Evolutionary conservation across 2,797 vertebrate species (phyloP), one percentile per base, ranked within the genome.

Genomic region (Sebastes wilsoni): DNA sequence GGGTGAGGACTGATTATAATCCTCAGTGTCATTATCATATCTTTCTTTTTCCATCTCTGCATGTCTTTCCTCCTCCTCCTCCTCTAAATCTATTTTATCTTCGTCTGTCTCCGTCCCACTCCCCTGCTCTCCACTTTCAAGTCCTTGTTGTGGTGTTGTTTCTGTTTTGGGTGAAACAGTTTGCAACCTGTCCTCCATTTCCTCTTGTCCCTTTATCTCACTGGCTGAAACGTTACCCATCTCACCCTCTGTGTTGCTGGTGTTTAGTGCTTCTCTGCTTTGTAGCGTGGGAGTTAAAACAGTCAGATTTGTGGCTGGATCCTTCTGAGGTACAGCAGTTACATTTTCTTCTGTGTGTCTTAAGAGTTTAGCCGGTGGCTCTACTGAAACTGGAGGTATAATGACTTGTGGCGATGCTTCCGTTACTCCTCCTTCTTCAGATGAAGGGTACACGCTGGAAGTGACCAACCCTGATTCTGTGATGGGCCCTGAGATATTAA

Each of bases 1-100:
- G 32, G 72, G 59, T 58, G 79, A 83, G 25, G 77, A 25, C 38
- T 64, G 66, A 78, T 75, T 58, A 25, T 67, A 22, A 36, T 70
- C 66, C 58, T 78, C 72, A 58, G 23, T 22, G 23, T 79, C 28
- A 28, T 73, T 27, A 9, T 81, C 34, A 62, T 36, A 30, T 18
- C 8, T 55, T 42, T 46, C 42, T 25, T 66, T 69, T 52, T 75
- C 73, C 23, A 58, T 59, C 18, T 62, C 78, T 80, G 49, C n/a
- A 4, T 46, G 61, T 34, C 28, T 54, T 30, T 62, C 46, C 52
- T 86, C 71, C 32, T 67, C 70, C 27, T 84, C 70, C 25, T 84
- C 73, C n/a, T 2, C 62, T 28, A 56, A 30, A 60, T 81, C 42
- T 3, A 5, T 75, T 8, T 54, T 58, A 42, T 65, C 70, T 60